Evolutionary conservation across 2,797 vertebrate genomes (phyloP), one percentile per base, ranked within the genome.

Genomic region (Apogon hyalosoma): DNA sequence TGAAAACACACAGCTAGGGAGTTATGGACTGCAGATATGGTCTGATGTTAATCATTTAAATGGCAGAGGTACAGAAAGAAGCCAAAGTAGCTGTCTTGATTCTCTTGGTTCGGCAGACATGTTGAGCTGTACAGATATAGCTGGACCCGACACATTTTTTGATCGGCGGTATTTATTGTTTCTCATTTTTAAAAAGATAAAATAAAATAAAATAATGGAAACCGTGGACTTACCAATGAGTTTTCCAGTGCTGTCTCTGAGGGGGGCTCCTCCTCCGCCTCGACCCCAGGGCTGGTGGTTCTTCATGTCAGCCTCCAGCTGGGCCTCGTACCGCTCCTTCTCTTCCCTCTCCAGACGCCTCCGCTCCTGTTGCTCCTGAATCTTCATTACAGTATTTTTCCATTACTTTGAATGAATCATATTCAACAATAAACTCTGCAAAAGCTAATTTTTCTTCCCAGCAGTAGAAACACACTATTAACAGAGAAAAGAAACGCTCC

Each of bases 221-320:
- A 11, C 3, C 15, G 9, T 2, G 3, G 53, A 43, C 94, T 14
- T 93, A 98, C 97, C 95, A 77, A 98, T 94, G 41, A 98, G 90
- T 77, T 98, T 97, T 84, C 97, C 97, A 24, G 92, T 88, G 55
- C 88, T 77, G 78, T 98, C 97, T 84, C 92, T 93, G 54, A 98
- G 94, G 12, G 97, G 97, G 31, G 97, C 97, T 33, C 97, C 97
- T 43, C 95, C 96, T 62, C 97, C 97, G 1, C 96, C 95, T 83
- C 93, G 95, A 12, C 97, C 97, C 97, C 97, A 98, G 15, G 97
- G 97, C 75, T 95, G 95, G 55, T 97, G 96, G 72, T 80, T 93
- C 89, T 69, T 95, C 94, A 96, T 95, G 84, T 97, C 95, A 1
- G 90, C 93, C 83, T 96, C 94, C 78, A 98, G 77, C 84, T 92